A percentile compares a stretch with the other conserved stretches of the same genome.
These are phyloP conservation scores for Chrysemys picta DNA, from an alignment of 2,113 vertebrate species.

Conservation along the genomic window DNA sequence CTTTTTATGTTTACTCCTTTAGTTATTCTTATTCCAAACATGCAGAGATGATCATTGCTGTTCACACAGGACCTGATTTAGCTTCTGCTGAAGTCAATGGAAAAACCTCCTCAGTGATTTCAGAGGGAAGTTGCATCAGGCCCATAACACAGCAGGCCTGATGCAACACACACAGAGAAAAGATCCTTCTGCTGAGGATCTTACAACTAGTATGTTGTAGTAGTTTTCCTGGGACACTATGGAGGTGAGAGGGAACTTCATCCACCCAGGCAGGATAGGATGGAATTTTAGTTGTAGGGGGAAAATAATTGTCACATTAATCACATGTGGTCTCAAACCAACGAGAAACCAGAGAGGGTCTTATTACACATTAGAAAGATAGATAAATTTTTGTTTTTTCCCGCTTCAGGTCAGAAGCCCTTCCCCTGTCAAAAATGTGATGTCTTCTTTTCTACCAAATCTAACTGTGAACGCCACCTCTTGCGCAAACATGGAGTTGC, in stretches of 20 bases:
- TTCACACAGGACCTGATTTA: not conserved
- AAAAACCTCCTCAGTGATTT: not conserved
- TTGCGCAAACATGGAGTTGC: conserved; percentile 87
- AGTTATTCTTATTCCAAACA: not conserved
- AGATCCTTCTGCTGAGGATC: not conserved
- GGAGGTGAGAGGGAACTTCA: not conserved
- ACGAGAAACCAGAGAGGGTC: conserved; percentile 20
- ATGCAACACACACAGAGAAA: not conserved
- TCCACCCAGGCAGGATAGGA: not conserved
- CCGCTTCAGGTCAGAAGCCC: conserved; percentile 86
- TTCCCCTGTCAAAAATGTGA: conserved; percentile 87
- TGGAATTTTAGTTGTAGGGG: not conserved
- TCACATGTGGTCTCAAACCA: not conserved
- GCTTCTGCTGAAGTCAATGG: not conserved
- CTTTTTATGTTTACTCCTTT: not conserved
- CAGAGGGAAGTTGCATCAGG: not conserved
- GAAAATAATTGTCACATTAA: not conserved
- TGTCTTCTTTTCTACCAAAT: conserved; percentile 91
- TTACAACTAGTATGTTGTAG: not conserved
- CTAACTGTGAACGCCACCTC: conserved; percentile 92
- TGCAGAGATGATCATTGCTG: not conserved
- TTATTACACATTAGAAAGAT: conserved; percentile 23
- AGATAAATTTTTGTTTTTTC: conserved; percentile 67
- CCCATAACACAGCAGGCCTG: not conserved
- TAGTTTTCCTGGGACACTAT: not conserved